Conservation (phyloP, 2,113 vertebrate species). For the Dipodomys ordii region DNA sequence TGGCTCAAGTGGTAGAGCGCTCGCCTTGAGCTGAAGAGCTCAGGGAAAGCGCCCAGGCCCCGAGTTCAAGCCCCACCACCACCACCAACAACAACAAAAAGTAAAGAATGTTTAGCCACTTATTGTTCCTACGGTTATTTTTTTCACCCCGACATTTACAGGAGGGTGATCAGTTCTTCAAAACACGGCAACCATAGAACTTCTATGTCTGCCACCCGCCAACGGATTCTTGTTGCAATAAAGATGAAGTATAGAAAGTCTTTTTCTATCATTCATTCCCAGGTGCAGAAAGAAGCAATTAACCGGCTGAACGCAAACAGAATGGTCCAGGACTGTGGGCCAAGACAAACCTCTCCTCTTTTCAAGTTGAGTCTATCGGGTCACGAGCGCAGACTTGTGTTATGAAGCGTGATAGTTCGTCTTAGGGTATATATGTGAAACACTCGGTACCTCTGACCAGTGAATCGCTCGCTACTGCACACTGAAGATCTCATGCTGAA, state of each 20-base stretch:
- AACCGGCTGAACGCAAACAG: neutral
- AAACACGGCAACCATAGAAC: neutral
- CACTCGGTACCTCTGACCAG: neutral
- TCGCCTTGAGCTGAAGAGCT: too few relatives aligned
- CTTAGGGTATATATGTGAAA: too few relatives aligned
- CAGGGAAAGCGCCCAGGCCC: too few relatives aligned
- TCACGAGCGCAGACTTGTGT: too few relatives aligned
- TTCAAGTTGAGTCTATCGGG: neutral
- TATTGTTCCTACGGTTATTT: neutral
- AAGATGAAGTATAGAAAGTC: neutral
- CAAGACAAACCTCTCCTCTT: neutral
- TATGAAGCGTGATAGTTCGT: too few relatives aligned
- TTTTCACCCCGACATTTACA: neutral
- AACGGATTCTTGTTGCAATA: neutral
- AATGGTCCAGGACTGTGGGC: neutral
- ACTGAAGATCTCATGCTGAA: neutral
- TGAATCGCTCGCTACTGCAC: neutral
- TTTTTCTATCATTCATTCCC: neutral
- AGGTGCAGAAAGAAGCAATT: too few relatives aligned
- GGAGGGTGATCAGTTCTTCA: neutral
- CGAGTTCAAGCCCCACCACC: too few relatives aligned
- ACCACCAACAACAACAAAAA: neutral
- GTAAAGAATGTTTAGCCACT: neutral
- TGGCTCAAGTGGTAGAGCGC: too few relatives aligned
- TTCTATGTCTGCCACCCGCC: neutral